Percentiles rank a stretch among this genome's conserved stretches.
phyloP scores from a whole-genome alignment of 2,113 vertebrate species.

The Phasianus colchicus region DNA sequence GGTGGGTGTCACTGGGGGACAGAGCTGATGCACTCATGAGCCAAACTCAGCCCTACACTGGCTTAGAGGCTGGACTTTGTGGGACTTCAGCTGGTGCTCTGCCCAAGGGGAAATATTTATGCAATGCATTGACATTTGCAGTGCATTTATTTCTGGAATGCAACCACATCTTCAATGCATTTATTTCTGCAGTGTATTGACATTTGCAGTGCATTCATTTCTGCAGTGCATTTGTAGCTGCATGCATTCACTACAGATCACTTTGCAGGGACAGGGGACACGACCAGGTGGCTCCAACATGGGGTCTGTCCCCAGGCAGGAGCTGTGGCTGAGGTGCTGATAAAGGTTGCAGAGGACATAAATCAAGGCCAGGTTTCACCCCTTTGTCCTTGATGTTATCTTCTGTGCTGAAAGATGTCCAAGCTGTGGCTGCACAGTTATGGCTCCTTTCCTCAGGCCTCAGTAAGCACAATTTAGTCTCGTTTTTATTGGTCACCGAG shows the following conservation, averaged over 20 bases:
- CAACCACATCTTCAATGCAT: background rate
- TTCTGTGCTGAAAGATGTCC: constrained; percentile 46
- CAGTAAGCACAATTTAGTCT: constrained; percentile 61
- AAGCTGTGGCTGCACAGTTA: constrained; percentile 23
- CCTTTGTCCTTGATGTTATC: background rate
- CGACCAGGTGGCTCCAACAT: accelerated
- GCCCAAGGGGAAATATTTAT: background rate
- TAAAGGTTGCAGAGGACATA: background rate
- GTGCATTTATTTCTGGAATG: accelerated
- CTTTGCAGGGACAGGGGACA: accelerated
- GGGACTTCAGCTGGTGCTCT: accelerated
- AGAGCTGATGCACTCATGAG: background rate
- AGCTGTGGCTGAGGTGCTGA: background rate
- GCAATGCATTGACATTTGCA: background rate
- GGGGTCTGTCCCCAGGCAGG: background rate
- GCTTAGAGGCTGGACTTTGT: background rate
- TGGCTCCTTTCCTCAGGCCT: constrained; percentile 60
- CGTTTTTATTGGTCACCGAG: constrained; percentile 74
- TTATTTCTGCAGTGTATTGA: too few relatives aligned
- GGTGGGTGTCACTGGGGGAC: accelerated
- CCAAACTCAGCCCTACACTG: background rate
- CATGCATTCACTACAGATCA: background rate
- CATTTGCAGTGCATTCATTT: background rate
- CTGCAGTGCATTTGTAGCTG: too few relatives aligned
- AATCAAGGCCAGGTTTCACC: background rate